A percentile compares a stretch with the other conserved stretches of the same genome.
Evolutionary conservation across 2,797 vertebrate species (phyloP).

Genomic region (Pogoniulus pusillus): DNA sequence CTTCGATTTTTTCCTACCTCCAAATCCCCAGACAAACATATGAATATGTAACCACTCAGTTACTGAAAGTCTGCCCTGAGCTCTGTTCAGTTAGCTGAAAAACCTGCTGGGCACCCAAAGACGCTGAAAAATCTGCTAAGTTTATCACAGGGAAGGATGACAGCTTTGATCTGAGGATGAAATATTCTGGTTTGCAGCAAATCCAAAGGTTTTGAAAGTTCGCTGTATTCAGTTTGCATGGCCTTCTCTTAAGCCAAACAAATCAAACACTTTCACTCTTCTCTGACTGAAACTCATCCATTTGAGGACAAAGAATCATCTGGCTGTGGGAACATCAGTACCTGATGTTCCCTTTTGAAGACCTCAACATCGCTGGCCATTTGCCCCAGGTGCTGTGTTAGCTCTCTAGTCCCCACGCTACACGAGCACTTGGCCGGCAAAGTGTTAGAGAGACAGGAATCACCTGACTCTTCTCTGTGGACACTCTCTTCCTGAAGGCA

Average conservation of each 20-base stretch:
- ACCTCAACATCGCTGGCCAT: not conserved
- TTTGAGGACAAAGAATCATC: not conserved
- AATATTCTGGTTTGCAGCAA: not conserved
- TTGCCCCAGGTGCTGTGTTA: not conserved
- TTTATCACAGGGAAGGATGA: not conserved
- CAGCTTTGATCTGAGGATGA: not conserved
- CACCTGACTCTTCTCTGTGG: not conserved
- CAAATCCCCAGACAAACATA: not conserved
- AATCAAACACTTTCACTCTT: not conserved
- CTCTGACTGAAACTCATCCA: not conserved
- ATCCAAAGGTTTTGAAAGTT: not conserved
- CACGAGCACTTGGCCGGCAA: rapidly evolving
- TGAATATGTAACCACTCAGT: not conserved
- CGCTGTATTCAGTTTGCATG: not conserved
- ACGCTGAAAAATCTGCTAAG: not conserved
- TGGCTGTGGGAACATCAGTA: not conserved
- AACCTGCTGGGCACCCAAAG: not conserved
- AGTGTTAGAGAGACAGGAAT: rapidly evolving
- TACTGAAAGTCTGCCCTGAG: not conserved
- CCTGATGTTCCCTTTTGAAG: not conserved
- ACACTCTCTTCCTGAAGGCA: not conserved
- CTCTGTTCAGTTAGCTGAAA: not conserved
- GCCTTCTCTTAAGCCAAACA: not conserved
- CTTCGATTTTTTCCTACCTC: not conserved
- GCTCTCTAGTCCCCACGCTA: not conserved